Conservation (phyloP, 2,888 invertebrate species). For the Lasioglossum lativentre region DNA sequence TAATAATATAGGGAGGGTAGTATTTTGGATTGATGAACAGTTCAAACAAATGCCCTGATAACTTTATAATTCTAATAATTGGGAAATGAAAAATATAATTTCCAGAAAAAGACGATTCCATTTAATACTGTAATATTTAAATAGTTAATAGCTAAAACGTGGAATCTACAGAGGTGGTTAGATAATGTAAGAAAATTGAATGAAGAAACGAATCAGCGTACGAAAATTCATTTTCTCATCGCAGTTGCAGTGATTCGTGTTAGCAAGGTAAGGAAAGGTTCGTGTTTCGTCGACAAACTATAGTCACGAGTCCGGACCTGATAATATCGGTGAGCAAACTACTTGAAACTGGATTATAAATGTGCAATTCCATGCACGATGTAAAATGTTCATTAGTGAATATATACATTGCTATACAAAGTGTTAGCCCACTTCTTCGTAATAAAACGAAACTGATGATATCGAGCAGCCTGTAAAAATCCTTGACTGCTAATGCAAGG, state of each 20-base stretch:
- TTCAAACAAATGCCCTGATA: no score
- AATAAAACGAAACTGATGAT: slow-evolving; percentile 31
- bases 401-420: neutral
- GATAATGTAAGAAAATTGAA: no score
- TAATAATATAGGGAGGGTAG: no score
- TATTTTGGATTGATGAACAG: no score
- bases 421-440: slow-evolving; percentile 20
- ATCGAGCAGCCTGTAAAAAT: slow-evolving; percentile 28
- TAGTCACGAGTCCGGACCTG: slow-evolving; percentile 11
- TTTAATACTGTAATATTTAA: no score
- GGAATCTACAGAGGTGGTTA: no score
- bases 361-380: slow-evolving; percentile 25
- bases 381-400: slow-evolving; percentile 26
- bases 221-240: neutral
- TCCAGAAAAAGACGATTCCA: no score
- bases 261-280: neutral
- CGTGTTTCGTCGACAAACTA: slow-evolving; percentile 20
- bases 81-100: no score
- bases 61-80: no score
- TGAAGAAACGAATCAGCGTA: no score
- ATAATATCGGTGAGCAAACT: slow-evolving; percentile 28
- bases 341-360: slow-evolving; percentile 24
- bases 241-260: neutral
- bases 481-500: neutral
- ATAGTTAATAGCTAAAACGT: no score